Base-by-base conservation (phyloP, 2,797 vertebrate genomes). In the Gambusia yucatana region DNA sequence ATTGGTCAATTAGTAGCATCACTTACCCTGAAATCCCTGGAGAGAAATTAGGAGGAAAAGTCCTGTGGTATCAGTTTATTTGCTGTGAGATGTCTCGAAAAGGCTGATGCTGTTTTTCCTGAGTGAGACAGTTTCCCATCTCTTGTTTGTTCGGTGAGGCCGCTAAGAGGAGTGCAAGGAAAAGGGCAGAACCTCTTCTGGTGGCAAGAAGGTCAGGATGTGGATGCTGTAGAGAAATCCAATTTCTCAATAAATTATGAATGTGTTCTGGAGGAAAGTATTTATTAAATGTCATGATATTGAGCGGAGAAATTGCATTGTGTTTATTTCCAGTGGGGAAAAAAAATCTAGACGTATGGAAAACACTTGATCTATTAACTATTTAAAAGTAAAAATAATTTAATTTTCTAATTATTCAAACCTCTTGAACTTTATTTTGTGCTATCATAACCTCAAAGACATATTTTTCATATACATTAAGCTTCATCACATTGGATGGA, bases 1-100 rank as follows among this genome's bases (percentile, higher is more conserved):
- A 94, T 95, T 95, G 94, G 93, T 93, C 93, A 94, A 93, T 94
- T 95, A 95, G 92, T 91, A 90, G 91, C 92, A 93, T 93, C 90
- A 88, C 90, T 93, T 88, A 81, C 85, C 79, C 86, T 36, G 30
- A 84, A 86, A 84, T 90, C 91, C 83, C 84, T 36, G n/a, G 81
- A 85, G 91, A 79, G 75, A 72, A 39, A 61, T 77, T 28, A 47
- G 41, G 6, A 74, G 17, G 52, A 8, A 74, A 73, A 77, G 3
- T 16, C 25, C 48, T 67, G 17, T 30, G 28, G 83, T 84, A 48
- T 79, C 55, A 71, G 33, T 82, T 79, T 72, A n/a, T 88, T 80
- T 77, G 75, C 17, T 83, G n/a, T 59, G 25, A 76, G 1, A 41
- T 59, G n/a, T 76, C 50, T 47, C 17, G 70, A 79, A 67, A 72